These are phyloP conservation scores for Lota lota DNA, from an alignment of 2,113 vertebrate genomes.

Conservation along the genomic window DNA sequence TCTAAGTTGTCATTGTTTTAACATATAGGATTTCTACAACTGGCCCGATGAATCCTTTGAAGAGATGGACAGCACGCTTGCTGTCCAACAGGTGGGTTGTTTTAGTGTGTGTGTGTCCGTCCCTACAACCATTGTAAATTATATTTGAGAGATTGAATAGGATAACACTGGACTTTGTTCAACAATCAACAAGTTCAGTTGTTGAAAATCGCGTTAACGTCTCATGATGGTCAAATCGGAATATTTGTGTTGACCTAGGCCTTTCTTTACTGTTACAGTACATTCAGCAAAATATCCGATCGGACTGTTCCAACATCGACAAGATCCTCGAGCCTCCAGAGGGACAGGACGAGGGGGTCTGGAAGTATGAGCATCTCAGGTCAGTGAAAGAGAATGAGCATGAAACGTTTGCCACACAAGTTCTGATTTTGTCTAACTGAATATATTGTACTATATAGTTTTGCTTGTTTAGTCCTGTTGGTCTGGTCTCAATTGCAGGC, in stretches of 20 bases:
- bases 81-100: conserved; percentile 90
- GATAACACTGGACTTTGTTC: no score
- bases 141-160: no score
- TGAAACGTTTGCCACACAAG: not conserved
- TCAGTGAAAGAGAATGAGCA: conserved; percentile 42
- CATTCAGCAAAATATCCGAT: conserved; percentile 97
- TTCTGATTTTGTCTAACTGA: not conserved
- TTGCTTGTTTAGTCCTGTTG: not conserved
- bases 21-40: conserved; percentile 92
- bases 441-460: not conserved
- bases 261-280: conserved; percentile 75
- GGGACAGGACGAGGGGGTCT: conserved; percentile 97
- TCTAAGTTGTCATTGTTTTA: conserved; percentile 17
- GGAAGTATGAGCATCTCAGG: conserved; percentile 99
- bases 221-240: no score
- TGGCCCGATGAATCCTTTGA: conserved; percentile 99
- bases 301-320: conserved; percentile 96
- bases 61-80: conserved; percentile 98
- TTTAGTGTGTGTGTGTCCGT: not conserved
- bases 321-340: conserved; percentile 98
- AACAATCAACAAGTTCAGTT: not conserved
- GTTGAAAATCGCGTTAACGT: no score
- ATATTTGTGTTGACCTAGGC: not conserved
- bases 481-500: conserved; percentile 69
- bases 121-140: no score